Conservation (phyloP, 2,888 invertebrate genomes). For the Bedellia somnulentella region DNA sequence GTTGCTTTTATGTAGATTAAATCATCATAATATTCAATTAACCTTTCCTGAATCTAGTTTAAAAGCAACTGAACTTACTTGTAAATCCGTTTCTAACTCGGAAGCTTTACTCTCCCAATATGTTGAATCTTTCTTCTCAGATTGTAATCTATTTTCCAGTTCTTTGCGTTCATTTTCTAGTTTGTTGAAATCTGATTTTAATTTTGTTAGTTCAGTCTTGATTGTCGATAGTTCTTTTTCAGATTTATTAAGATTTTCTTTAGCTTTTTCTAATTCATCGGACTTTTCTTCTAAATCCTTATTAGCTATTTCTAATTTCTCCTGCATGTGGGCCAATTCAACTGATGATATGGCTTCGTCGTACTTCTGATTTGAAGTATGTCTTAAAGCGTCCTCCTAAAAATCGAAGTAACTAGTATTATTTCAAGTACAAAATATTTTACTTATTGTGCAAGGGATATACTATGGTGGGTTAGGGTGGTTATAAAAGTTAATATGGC, state of each 20-base stretch:
- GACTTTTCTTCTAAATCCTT: slow-evolving; percentile 38
- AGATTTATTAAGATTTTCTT: slow-evolving; percentile 36
- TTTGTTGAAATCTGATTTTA: slow-evolving; percentile 45
- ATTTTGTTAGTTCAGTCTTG: slow-evolving; percentile 36
- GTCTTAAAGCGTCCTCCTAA: slow-evolving; percentile 44
- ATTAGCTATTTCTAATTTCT: slow-evolving; percentile 30
- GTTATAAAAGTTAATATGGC: too few species aligned
- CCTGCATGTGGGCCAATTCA: slow-evolving; percentile 53
- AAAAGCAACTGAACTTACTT: too few species aligned
- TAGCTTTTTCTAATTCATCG: slow-evolving; percentile 26
- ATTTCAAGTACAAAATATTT: neutral
- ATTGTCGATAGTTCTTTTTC: slow-evolving; percentile 41
- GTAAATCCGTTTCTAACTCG: slow-evolving; percentile 63
- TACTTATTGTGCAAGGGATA: too few species aligned
- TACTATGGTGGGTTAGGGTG: too few species aligned
- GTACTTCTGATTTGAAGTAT: slow-evolving; percentile 45
- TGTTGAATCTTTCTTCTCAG: slow-evolving; percentile 63
- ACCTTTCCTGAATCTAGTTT: too few species aligned
- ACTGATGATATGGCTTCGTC: slow-evolving; percentile 47
- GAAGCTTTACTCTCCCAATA: slow-evolving; percentile 66
- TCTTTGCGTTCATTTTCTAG: slow-evolving; percentile 62
- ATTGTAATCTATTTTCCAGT: slow-evolving; percentile 63
- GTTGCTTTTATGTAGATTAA: neutral
- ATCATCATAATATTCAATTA: neutral
- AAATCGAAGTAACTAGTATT: slow-evolving; percentile 5